Conservation (phyloP, 2,888 invertebrate genomes). For the Mactromeris polynyma region DNA sequence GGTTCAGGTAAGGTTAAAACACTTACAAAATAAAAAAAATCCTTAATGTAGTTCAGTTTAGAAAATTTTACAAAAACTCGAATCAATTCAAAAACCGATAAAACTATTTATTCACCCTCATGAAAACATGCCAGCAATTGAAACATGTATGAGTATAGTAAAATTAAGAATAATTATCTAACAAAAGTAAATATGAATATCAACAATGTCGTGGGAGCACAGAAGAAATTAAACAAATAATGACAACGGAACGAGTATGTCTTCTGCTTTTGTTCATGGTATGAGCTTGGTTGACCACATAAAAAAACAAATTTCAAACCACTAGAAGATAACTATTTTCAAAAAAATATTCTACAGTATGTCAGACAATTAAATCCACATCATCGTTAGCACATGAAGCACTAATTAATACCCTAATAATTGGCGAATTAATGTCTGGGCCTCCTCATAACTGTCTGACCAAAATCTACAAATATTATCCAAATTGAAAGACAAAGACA, state of each 20-base stretch:
- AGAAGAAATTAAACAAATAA: too few species aligned
- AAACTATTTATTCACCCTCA: too few species aligned
- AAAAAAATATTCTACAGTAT: background rate
- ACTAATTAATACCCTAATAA: conserved; percentile 56
- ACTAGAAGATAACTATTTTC: background rate
- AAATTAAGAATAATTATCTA: too few species aligned
- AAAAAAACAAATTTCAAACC: background rate
- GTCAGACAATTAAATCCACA: conserved; percentile 13
- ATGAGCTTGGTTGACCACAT: background rate
- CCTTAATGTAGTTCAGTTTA: background rate
- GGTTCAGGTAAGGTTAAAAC: too few species aligned
- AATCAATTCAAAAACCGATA: too few species aligned
- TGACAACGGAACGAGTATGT: too few species aligned
- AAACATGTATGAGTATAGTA: too few species aligned
- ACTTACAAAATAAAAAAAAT: too few species aligned
- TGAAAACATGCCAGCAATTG: too few species aligned
- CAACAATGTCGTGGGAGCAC: too few species aligned
- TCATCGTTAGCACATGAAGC: background rate
- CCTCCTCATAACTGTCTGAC: conserved; percentile 60
- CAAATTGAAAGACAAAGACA: conserved; percentile 4
- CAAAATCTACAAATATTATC: conserved; percentile 62
- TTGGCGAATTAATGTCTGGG: conserved; percentile 63
- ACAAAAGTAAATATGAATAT: too few species aligned
- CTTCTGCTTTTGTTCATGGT: too few species aligned
- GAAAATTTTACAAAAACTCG: background rate